Conservation (phyloP, 2,797 vertebrate genomes). For the Sebastes trivittatus region DNA sequence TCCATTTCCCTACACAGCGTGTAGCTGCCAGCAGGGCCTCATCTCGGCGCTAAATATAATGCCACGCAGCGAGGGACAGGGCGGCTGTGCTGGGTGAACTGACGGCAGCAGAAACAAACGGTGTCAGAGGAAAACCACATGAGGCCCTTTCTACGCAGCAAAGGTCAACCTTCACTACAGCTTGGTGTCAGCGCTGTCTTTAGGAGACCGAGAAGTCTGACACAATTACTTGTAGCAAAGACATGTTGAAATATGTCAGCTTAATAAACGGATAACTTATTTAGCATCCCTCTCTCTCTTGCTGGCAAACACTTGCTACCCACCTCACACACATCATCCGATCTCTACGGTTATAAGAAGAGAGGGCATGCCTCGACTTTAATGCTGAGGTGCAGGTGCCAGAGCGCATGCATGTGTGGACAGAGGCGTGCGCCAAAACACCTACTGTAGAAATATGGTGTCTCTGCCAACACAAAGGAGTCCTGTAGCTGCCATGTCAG, state of each 20-base stretch:
- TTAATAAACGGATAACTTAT: slow-evolving; percentile 25
- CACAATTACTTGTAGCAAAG: neutral
- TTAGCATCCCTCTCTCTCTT: neutral
- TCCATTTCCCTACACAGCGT: neutral
- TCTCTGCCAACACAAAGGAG: slow-evolving; percentile 45
- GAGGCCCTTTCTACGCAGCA: neutral
- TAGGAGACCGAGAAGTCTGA: neutral
- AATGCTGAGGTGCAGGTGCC: neutral
- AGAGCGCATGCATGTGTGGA: neutral
- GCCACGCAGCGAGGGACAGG: slow-evolving; percentile 1
- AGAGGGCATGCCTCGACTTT: slow-evolving; percentile 7
- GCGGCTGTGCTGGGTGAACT: slow-evolving; percentile 5
- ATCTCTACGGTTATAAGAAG: neutral
- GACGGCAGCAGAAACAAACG: slow-evolving; percentile 10
- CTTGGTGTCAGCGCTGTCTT: slow-evolving; percentile 12
- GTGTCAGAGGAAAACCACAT: slow-evolving; percentile 16
- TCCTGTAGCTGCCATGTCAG: slow-evolving; percentile 59
- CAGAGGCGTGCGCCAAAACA: slow-evolving; percentile 23
- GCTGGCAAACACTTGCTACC: neutral
- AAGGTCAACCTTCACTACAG: slow-evolving; percentile 47
- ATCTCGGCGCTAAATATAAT: slow-evolving; percentile 28
- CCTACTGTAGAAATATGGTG: slow-evolving; percentile 14
- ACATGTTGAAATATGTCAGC: slow-evolving; percentile 32
- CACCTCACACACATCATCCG: neutral
- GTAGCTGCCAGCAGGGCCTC: slow-evolving; percentile 15